Evolutionary conservation across 2,888 invertebrate species (phyloP), one percentile per base, ranked within the genome.

Genomic region (Serripes groenlandicus): DNA sequence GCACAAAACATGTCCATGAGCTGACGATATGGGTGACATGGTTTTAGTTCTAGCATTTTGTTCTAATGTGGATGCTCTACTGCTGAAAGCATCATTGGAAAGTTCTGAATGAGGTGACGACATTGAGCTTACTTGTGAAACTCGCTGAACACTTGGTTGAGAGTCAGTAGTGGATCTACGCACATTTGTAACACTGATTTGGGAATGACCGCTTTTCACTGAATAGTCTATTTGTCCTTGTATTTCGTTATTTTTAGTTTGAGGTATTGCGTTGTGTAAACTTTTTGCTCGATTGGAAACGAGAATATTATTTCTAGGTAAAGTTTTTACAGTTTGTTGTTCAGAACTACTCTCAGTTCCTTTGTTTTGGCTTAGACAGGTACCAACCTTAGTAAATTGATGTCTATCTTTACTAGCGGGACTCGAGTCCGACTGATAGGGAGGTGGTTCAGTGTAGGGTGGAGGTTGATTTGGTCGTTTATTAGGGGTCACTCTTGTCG

Each of bases 361-460:
- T 28, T n/a, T 66, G 26, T 66, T 42, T 11, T 62, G 62, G 26
- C 15, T 23, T 5, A 56, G 3, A n/a, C n/a, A 23, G n/a, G 34
- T 56, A 23, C 54, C 82, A 37, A 84, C 77, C 68, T 69, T 83
- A 11, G 85, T 83, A 37, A 89, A 89, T 37, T 78, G 81, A 80
- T 88, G 89, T 78, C 89, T 86, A 34, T 77, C 75, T 66, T 49
- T 77, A 70, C 73, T 75, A 26, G 69, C 75, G 15, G 90, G 90
- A 86, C 88, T 90, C 52, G 86, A 76, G 34, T 88, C 88, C 30
- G 72, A 74, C 30, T 73, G 75, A 60, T 88, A 86, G 2, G 90
- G 88, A 18, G 90, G 88, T 28, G 86, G 86, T 56, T 82, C 68
- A 58, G 76, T 81, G 54, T 86, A 86, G 1, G 86, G 86, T 26